phyloP scores from a whole-genome alignment of 2,113 vertebrate genomes.

The Poeciliopsis retropinna region DNA sequence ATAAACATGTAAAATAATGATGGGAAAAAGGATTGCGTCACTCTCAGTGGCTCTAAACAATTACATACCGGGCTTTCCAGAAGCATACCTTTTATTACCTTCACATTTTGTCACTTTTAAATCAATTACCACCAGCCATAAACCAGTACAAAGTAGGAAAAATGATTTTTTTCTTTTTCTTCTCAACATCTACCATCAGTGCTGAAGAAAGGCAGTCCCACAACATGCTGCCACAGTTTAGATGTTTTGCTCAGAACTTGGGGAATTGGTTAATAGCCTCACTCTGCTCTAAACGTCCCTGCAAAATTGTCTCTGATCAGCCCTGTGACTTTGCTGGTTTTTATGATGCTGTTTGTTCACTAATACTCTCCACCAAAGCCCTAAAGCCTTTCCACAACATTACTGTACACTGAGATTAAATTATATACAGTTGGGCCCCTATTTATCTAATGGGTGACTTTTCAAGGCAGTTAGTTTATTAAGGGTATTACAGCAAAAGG shows the following conservation, averaged over 20 bases:
- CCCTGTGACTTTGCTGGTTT: too few relatives aligned
- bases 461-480: not conserved
- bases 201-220: not conserved
- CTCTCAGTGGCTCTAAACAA: too few relatives aligned
- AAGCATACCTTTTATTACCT: too few relatives aligned
- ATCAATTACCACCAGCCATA: too few relatives aligned
- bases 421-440: not conserved
- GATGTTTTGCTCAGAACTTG: not conserved
- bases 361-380: not conserved
- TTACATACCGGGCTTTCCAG: too few relatives aligned
- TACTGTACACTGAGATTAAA: not conserved
- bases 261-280: not conserved
- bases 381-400: not conserved
- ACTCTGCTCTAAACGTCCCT: not conserved
- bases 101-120: too few relatives aligned
- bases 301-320: not conserved
- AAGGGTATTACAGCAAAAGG: not conserved
- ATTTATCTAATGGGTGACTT: not conserved
- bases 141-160: too few relatives aligned
- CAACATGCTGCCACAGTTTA: not conserved
- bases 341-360: not conserved
- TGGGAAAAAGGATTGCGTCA: too few relatives aligned
- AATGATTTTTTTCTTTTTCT: too few relatives aligned
- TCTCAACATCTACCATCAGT: not conserved
- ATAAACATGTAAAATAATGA: too few relatives aligned